phyloP scores from a whole-genome alignment of 2,888 invertebrate species.

The Drosophila affinis region DNA sequence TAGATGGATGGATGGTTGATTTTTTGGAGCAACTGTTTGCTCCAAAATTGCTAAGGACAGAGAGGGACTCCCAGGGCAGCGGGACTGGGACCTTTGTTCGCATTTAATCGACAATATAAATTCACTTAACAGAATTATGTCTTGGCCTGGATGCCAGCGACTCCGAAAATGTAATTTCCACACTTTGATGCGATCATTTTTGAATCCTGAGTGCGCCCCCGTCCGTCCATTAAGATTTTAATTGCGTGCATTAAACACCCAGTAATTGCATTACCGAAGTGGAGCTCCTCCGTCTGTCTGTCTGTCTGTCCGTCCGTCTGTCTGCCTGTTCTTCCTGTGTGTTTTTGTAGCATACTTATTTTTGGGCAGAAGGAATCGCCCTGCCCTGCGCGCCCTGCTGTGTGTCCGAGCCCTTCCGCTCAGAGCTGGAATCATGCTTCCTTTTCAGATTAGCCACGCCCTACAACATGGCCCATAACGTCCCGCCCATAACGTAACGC shows the following conservation, averaged over 20 bases:
- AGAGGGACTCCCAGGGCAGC: background rate
- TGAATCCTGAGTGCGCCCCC: slow-evolving; percentile 56
- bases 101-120: slow-evolving; percentile 63
- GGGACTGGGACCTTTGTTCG: slow-evolving; percentile 15
- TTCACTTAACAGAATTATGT: slow-evolving; percentile 70
- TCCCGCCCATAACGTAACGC: slow-evolving; percentile 47
- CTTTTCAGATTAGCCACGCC: slow-evolving; percentile 35
- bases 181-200: slow-evolving; percentile 49
- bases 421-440: background rate
- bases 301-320: background rate
- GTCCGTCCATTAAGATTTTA: slow-evolving; percentile 65
- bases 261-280: slow-evolving; percentile 49
- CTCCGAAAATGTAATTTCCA: slow-evolving; percentile 57
- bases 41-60: too few relatives aligned
- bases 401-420: background rate
- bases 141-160: slow-evolving; percentile 26
- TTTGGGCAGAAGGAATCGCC: slow-evolving; percentile 1
- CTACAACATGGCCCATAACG: slow-evolving; percentile 38
- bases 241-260: slow-evolving; percentile 65
- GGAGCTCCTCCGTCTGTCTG: slow-evolving; percentile 8
- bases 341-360: slow-evolving; percentile 12
- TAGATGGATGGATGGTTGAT: slow-evolving; percentile 8
- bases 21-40: background rate
- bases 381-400: background rate
- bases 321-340: background rate